Percentiles rank a stretch among this genome's conserved stretches.
These are phyloP conservation scores for Phrixothrix hirtus DNA, from an alignment of 2,888 invertebrate species.

Conservation along the genomic window DNA sequence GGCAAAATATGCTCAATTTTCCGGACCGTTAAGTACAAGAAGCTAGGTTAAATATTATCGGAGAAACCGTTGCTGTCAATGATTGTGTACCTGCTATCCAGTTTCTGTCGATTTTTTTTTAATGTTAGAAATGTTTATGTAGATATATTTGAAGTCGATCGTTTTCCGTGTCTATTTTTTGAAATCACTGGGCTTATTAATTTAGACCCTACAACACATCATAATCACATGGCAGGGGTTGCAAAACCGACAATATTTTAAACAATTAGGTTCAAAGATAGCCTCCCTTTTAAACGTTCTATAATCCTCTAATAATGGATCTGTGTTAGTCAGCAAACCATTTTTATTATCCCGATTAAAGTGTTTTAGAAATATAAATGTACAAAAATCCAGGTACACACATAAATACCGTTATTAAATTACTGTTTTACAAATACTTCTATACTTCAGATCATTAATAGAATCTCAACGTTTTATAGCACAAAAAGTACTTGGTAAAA, in stretches of 20 bases:
- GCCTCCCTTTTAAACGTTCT: conserved; percentile 15
- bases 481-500: conserved; percentile 14
- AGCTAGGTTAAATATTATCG: conserved; percentile 27
- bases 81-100: conserved; percentile 2
- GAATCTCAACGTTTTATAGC: conserved; percentile 10
- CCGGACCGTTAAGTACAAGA: conserved; percentile 19
- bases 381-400: too few relatives aligned
- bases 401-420: too few relatives aligned
- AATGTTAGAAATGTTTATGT: too few relatives aligned
- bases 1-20: conserved; percentile 27
- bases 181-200: too few relatives aligned
- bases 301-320: conserved; percentile 27
- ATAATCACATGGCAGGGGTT: conserved; percentile 21
- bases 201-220: conserved; percentile 15
- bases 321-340: too few relatives aligned
- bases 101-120: too few relatives aligned
- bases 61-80: conserved; percentile 8
- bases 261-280: conserved; percentile 19
- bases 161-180: too few relatives aligned
- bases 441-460: conserved; percentile 1
- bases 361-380: too few relatives aligned
- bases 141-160: too few relatives aligned
- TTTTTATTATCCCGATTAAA: too few relatives aligned
- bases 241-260: conserved; percentile 21
- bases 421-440: not conserved